A percentile compares a stretch with the other conserved stretches of the same genome.
phyloP scores from a whole-genome alignment of 2,888 invertebrate genomes.

The Sesamia inferens region DNA sequence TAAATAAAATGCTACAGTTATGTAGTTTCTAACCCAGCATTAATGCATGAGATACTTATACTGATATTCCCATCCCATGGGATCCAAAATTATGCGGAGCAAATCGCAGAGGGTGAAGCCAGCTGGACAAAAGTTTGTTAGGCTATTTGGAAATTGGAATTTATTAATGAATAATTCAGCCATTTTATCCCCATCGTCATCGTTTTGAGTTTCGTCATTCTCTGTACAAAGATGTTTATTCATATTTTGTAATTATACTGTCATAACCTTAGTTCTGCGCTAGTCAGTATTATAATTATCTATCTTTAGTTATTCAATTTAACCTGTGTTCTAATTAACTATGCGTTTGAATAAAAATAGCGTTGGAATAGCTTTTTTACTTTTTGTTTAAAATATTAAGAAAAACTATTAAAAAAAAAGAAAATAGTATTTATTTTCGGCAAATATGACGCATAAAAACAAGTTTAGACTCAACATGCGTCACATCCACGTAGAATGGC shows the following conservation, averaged over 20 bases:
- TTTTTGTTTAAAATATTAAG: not conserved
- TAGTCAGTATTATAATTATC: constrained; percentile 38
- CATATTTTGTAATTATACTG: constrained; percentile 22
- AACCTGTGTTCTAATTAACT: constrained; percentile 18
- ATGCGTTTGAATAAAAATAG: constrained; percentile 20
- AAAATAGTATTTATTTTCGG: no score
- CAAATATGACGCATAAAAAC: no score
- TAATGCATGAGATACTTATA: no score
- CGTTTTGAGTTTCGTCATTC: not conserved
- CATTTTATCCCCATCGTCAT: not conserved
- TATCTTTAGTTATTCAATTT: constrained; percentile 25
- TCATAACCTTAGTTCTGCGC: constrained; percentile 42
- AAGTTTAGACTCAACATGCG: no score
- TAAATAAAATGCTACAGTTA: no score
- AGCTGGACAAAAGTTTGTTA: not conserved
- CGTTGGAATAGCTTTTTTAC: not conserved
- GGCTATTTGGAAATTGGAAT: not conserved
- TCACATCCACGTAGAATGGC: no score
- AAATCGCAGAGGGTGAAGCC: no score
- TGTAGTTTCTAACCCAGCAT: no score
- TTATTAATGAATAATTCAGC: not conserved
- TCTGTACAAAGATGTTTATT: not conserved
- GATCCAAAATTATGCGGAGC: no score
- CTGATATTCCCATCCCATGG: no score
- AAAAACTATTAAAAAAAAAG: not conserved